Percentiles rank a stretch among this genome's conserved stretches.
phyloP scores from a whole-genome alignment of 2,888 invertebrate genomes.

The Synergus umbraculus region DNA sequence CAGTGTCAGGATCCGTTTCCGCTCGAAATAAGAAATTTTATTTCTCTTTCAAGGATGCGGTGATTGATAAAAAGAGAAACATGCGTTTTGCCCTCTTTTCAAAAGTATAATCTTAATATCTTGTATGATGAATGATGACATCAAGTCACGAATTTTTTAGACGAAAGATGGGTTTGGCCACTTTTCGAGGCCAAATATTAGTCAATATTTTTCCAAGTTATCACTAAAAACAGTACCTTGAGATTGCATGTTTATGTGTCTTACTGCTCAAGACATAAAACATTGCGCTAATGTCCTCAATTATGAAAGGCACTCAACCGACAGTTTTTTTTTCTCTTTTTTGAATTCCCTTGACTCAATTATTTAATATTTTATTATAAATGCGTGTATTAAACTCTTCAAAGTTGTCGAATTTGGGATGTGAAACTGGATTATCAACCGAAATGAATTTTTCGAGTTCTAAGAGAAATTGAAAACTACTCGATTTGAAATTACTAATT shows the following conservation, averaged over 20 bases:
- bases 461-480: too few species aligned
- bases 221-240: background rate
- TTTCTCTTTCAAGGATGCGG: too few species aligned
- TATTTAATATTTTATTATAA: too few species aligned
- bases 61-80: background rate
- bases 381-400: too few species aligned
- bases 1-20: too few species aligned
- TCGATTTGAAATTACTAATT: background rate
- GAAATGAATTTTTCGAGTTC: background rate
- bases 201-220: background rate
- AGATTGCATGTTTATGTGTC: background rate
- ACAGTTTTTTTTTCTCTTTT: background rate
- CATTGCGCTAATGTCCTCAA: constrained; percentile 26
- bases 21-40: too few species aligned
- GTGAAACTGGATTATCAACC: background rate
- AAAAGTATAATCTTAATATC: constrained; percentile 29
- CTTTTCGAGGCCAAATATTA: constrained; percentile 15
- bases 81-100: background rate
- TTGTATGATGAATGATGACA: background rate
- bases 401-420: too few species aligned
- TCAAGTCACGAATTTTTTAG: constrained; percentile 5
- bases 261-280: background rate
- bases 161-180: constrained; percentile 23
- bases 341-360: background rate
- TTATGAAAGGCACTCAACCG: constrained; percentile 30